A percentile compares a stretch with the other conserved stretches of the same genome.
Evolutionary conservation across 2,797 vertebrate species (phyloP).

Genomic region (Pipistrellus pipistrellus): DNA sequence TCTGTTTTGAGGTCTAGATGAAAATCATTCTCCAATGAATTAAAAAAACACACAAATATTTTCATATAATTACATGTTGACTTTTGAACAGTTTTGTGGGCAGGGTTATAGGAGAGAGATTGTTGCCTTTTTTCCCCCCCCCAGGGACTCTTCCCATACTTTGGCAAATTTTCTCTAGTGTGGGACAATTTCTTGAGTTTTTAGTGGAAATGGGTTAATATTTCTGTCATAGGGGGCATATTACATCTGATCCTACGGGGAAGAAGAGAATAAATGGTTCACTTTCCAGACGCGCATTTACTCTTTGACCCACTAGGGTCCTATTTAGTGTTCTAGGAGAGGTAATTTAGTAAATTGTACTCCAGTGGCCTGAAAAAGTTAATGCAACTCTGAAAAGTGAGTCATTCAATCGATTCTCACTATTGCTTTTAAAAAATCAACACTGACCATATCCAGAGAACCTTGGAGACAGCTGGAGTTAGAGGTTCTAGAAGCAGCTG

Average conservation of each 20-base stretch:
- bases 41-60: background rate
- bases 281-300: slow-evolving; percentile 81
- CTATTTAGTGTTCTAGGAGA: slow-evolving; percentile 82
- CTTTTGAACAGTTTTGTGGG: slow-evolving; percentile 11
- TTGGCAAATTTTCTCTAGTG: slow-evolving; percentile 64
- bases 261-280: slow-evolving; percentile 77
- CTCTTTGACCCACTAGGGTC: slow-evolving; percentile 83
- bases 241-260: slow-evolving; percentile 72
- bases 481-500: slow-evolving; percentile 38
- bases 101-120: slow-evolving; percentile 40
- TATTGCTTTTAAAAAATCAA: slow-evolving; percentile 80
- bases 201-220: slow-evolving; percentile 80
- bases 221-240: slow-evolving; percentile 82
- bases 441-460: slow-evolving; percentile 64
- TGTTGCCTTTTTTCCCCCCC: background rate
- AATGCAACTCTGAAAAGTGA: slow-evolving; percentile 81
- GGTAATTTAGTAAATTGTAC: slow-evolving; percentile 84
- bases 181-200: slow-evolving; percentile 74
- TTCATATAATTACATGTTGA: slow-evolving; percentile 33
- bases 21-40: slow-evolving; percentile 35
- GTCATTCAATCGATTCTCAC: slow-evolving; percentile 77
- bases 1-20: slow-evolving; percentile 65
- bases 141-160: slow-evolving; percentile 32
- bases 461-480: slow-evolving; percentile 5
- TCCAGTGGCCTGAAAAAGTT: slow-evolving; percentile 83